Evolutionary conservation across 1,140 invertebrate species (phyloP), one percentile per base, ranked within the genome.

Genomic region (Aleiodes sp.): DNA sequence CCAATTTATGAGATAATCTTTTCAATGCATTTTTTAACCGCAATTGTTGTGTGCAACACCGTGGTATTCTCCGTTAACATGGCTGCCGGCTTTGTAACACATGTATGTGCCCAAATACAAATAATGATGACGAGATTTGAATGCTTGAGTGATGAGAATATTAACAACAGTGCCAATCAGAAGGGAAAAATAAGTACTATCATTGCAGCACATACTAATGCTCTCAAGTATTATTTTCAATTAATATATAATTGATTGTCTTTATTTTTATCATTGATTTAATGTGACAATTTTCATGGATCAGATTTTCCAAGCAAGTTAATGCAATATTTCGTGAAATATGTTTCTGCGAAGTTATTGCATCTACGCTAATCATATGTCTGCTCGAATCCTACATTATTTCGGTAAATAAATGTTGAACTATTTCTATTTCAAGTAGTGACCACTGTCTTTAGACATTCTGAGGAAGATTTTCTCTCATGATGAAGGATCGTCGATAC

Each of bases 1-100:
- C 76, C 76, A 1, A 56, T 24, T 19, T 78, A 77, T 16, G 76
- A 78, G 19, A 70, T 77, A 2, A 28, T 78, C 8, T 78, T 73
- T 12, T 3, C 28, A 1, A 8, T 67, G 7, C 75, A 77, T 33
- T 28, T 70, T 41, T 10, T 78, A 4, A 65, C 70, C 7, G 72
- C 71, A 1, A 9, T 73, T 0, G 14, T 72, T 4, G 56, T 46
- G 2, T 75, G 70, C 14, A 61, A 68, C 0, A 19, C 71, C 1
- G 56, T 39, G 0, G 26, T 57, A 1, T 66, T 64, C 1, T 31
- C 37, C 0, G 75, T 68, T 29, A 69, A 73, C 2, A 21, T 78
- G 3, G 69, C 64, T 9, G 68, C 73, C 0, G 26, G 72, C 2
- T 57, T 78, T 1, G 57, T 78, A 0, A 61, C 74, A 12, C 76